Evolutionary conservation across 2,797 vertebrate species (phyloP), one percentile per base, ranked within the genome.

Genomic region (Sebastiscus albofasciatus): DNA sequence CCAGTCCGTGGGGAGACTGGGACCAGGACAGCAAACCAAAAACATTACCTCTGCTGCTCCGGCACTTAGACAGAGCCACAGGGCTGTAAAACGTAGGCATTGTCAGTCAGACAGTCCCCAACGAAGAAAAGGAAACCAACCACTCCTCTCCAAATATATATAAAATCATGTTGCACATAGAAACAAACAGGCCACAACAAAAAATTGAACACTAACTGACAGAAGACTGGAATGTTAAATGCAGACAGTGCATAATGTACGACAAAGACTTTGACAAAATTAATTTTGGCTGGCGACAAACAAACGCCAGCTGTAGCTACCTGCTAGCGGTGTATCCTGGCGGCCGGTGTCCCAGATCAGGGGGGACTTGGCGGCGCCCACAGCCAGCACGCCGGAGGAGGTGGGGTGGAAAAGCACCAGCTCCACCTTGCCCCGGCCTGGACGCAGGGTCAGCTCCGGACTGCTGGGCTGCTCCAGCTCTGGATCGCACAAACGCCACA

Each of bases 331-430:
- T 16, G 92, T 73, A 64, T 95, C 95, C 67, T 77, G 87, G 72
- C 92, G 92, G 71, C 92, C 89, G 42, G 91, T 82, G 6, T 99
- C 97, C 98, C 98, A 99, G 59, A 99, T 13, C 14, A 96, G 95
- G 46, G 94, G 89, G 0, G 31, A 78, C 54, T 68, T 95, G 68
- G 88, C 82, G 0, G 95, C 80, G 0, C 92, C 82, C 0, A 97
- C 94, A 46, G 96, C 96, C 81, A 99, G 93, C 81, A 98, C 1
- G 0, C 95, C 95, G 0, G 97, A 97, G 0, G 96, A 95, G 0
- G 97, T 94, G n/a, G 98, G 97, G 90, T 99, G 98, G 90, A 98
- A 99, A 72, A 96, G 95, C 58, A 99, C 84, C 6, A 85, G 4
- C 6, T 97, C 97, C 84, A 98, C 90, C 0, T 89, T 85, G 8